A percentile compares a stretch with the other conserved stretches of the same genome.
These are phyloP conservation scores for Venusia cambrica DNA, from an alignment of 2,888 invertebrate species.

Conservation along the genomic window DNA sequence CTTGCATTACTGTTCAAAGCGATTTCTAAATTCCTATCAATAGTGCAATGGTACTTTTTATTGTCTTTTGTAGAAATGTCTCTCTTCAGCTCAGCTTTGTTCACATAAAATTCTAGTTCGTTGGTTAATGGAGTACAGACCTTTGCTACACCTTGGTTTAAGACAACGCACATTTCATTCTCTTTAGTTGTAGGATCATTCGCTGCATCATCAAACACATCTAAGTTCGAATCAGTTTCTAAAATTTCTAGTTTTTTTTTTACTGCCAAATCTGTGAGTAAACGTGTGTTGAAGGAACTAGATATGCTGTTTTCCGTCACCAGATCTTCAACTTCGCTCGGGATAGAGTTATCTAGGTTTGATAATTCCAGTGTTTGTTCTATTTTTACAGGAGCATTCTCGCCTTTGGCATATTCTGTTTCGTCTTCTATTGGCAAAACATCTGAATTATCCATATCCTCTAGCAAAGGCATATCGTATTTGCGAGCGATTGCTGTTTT, in stretches of 20 bases:
- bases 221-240: constrained; percentile 5
- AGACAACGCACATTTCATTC: constrained; percentile 8
- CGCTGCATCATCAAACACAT: background rate
- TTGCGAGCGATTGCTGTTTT: constrained; percentile 5
- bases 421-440: background rate
- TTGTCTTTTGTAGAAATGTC: constrained; percentile 2
- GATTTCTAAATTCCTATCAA: constrained; percentile 57
- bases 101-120: constrained; percentile 27
- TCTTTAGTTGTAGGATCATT: background rate
- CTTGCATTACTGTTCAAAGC: constrained; percentile 50
- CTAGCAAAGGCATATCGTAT: constrained; percentile 25
- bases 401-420: background rate
- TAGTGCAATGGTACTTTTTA: constrained; percentile 38
- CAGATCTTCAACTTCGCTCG: constrained; percentile 18
- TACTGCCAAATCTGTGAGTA: constrained; percentile 5
- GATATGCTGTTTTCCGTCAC: constrained; percentile 21
- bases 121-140: constrained; percentile 9
- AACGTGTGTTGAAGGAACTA: constrained; percentile 10
- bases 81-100: constrained; percentile 22
- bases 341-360: constrained; percentile 16
- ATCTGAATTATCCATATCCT: constrained; percentile 9
- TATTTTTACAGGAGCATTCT: background rate
- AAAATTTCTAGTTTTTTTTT: constrained; percentile 9
- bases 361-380: background rate
- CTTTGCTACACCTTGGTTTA: constrained; percentile 14